Base-by-base conservation (phyloP, 1,140 invertebrate species). In the Sinella curviseta region DNA sequence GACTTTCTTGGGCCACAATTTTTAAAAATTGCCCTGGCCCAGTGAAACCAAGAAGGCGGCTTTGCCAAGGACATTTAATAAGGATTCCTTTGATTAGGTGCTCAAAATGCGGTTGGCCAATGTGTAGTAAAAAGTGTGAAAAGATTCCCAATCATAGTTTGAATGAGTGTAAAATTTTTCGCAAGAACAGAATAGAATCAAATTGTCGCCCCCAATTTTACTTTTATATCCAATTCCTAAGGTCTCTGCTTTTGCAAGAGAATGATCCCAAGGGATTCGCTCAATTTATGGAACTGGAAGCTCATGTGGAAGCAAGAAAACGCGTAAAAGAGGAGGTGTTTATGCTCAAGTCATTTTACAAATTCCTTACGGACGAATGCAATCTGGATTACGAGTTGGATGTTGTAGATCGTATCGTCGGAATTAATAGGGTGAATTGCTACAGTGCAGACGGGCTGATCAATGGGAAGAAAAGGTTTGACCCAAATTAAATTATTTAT, bases 91-190 rank as follows among this genome's bases (percentile, higher is more conserved):
- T n/a, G n/a, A n/a, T n/a, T 20, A 48, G 39, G 3, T 75, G 74
- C 74, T 75, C 74, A 12, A 75, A 75, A 35, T 75, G 74, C 39
- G 35, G 39, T 24, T 75, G 74, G 74, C 74, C 74, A 36, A 26
- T 75, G 34, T 75, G 74, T 26, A 48, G n/a, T 70, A 70, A 70
- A 70, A n/a, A 26, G 1, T 75, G 74, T 75, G 74, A 75, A 26
- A 36, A 48, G 28, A 24, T 75, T 36, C 8, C 33, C 3, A n/a
- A 48, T n/a, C 74, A 75, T 48, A 3, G 14, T 17, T 26, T 3
- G 3, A 24, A 24, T 26, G 74, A 75, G 74, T 75, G 74, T 24
- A 75, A 75, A 48, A 54, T 75, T 16, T 75, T 75, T 26, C 8
- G 36, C 3, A 75, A 75, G 35, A 36, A 75, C 24, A 26, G 14